Base-by-base conservation (phyloP, 2,113 vertebrate species). In the Pedionomus torquatus region DNA sequence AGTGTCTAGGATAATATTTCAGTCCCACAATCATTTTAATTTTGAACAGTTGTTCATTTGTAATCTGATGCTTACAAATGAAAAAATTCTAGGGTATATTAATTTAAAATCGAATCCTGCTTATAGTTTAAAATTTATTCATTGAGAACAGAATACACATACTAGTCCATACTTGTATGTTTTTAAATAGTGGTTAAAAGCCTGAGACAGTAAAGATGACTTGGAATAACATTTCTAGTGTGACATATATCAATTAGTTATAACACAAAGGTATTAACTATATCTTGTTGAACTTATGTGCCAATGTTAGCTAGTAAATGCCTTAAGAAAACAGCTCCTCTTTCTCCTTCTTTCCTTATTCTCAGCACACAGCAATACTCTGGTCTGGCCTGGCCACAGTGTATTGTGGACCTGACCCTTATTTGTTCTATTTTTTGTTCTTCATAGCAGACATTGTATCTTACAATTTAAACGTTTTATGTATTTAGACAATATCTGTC, bases 21-120 rank as follows among this genome's bases (percentile, higher is more conserved):
- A 58, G 78, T 92, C 48, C 68, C 86, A 63, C 37, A 20, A 18
- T 71, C 37, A 85, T 93, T 97, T 91, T 78, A 44, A 61, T 82
- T 68, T 23, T 33, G 35, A 61, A 64, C 46, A 91, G 37, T 95
- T 95, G 54, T 80, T 95, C 41, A 13, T 13, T 41, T 41, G 41
- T 97, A 84, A 68, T 54, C 52, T 49, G 65, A 35, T 26, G 7
- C 55, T 97, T 72, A 28, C 31, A 75, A 68, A 65, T 41, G 3
- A 78, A 66, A 93, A 72, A 48, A n/a, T n/a, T 75, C 7, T 54
- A n/a, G 92, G 75, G 60, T 80, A 26, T 49, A 19, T 64, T 89
- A 54, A 64, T 7, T 17, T 96, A 31, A 93, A 76, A 88, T 11
- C 48, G 43, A 66, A 26, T 90, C 69, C 25, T 74, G 74, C 51